These are phyloP conservation scores for Diarsia rubi DNA, from an alignment of 2,888 invertebrate species.

Conservation along the genomic window DNA sequence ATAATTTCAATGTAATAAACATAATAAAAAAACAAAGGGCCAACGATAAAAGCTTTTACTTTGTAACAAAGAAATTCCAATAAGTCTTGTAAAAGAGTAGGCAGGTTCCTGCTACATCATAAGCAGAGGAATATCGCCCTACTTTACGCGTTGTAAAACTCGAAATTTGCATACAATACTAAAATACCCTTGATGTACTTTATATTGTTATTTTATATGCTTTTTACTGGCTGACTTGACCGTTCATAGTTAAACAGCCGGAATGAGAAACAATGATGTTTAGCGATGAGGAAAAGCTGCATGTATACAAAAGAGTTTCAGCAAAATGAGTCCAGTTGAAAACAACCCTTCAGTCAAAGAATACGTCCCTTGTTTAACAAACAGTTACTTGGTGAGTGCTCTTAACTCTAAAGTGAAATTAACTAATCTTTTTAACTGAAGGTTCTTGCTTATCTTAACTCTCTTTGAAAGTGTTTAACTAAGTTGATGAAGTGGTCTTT, in stretches of 20 bases:
- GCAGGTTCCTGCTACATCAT: constrained; percentile 15
- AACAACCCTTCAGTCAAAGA: constrained; percentile 59
- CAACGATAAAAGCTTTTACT: constrained; percentile 37
- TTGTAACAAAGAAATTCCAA: constrained; percentile 48
- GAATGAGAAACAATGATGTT: constrained; percentile 78
- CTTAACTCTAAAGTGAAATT: constrained; percentile 60
- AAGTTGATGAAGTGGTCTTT: constrained; percentile 54
- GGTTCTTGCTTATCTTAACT: constrained; percentile 53
- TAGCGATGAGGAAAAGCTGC: constrained; percentile 75
- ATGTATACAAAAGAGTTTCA: constrained; percentile 65
- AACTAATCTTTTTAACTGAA: constrained; percentile 58
- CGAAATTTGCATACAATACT: constrained; percentile 79
- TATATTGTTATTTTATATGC: constrained; percentile 79
- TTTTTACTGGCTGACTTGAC: constrained; percentile 77
- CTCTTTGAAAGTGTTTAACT: constrained; percentile 59
- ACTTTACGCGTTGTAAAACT: constrained; percentile 70
- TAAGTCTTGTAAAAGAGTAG: constrained; percentile 22
- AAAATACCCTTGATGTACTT: constrained; percentile 73
- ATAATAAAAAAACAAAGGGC: constrained; percentile 39
- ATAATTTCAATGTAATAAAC: constrained; percentile 41
- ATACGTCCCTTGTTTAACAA: constrained; percentile 59
- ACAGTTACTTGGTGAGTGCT: constrained; percentile 60
- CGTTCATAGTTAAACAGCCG: constrained; percentile 78
- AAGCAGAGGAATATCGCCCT: constrained; percentile 43
- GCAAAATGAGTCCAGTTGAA: constrained; percentile 67